Evolutionary conservation across 2,888 invertebrate species (phyloP), one percentile per base, ranked within the genome.

Genomic region (Leistus spinibarbis): DNA sequence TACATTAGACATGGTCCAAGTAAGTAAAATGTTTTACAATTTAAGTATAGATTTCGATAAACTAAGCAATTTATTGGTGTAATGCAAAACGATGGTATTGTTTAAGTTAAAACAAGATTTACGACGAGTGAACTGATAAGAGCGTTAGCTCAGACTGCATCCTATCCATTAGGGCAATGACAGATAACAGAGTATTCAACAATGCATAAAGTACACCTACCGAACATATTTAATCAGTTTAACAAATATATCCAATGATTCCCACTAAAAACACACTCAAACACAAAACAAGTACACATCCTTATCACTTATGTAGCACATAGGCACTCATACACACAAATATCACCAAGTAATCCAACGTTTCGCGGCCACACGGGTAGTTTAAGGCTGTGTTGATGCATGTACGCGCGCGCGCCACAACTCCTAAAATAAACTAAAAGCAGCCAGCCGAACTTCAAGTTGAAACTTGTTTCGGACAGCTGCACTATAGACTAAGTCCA

Each of bases 381-480:
- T 9, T 4, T n/a, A 1, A 27, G 27, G 27, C 27, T 40, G n/a
- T 1, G 66, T 40, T 19, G 53, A 17, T 3, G 24, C 67, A 54
- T 13, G 17, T 57, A 23, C 56, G 56, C 65, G 56, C 68, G 40
- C 62, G 62, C 76, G 27, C 67, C n/a, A n/a, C 76, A 74, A 77
- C 70, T 60, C 77, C 77, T 73, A 77, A 79, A 78, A 76, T 77
- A 74, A 78, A 77, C 79, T 78, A 76, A 78, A 76, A 67, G 27
- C 22, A 40, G 40, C 40, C 40, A 40, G n/a, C n/a, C n/a, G n/a
- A n/a, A n/a, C n/a, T n/a, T n/a, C n/a, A 78, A 77, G 77, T 78
- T 80, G 78, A 79, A 80, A 80, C 81, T 82, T 79, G 79, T 80
- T 81, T 80, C 78, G 81, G 82, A 82, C 84, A 83, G 83, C 83